Base-by-base conservation (phyloP, 64 coral and sea anemone genomes). In the Montipora cactus region DNA sequence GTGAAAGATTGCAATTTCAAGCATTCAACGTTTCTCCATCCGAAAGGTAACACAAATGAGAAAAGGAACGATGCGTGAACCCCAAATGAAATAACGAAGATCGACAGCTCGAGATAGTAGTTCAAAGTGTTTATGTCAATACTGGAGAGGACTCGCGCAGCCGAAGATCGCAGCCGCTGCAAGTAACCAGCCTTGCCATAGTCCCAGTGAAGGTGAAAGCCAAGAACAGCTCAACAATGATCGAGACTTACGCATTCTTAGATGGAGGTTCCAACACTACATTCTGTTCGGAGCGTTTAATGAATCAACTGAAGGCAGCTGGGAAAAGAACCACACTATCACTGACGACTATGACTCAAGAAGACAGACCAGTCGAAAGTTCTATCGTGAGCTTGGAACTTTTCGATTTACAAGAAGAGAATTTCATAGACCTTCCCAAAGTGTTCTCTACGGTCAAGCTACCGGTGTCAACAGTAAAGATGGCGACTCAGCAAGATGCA, bases 401-500 rank as follows among this genome's bases (percentile, higher is more conserved):
- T 83, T 92, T 45, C 47, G 81, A 92, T 55, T 57, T 92, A 47
- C 58, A 64, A 10, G 71, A 77, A 47, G 18, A 78, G 9, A 74
- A 62, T 44, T 20, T 53, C 15, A 57, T 92, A 6, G 49, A 92
- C 47, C 21, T 85, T 5, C 28, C 28, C 57, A 83, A 70, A 8
- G 71, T 92, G 9, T 92, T 74, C 50, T 92, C 90, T 13, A 76
- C 15, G 21, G n/a, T 12, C 47, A 55, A 79, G 44, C 67, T 92
- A 18, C 90, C 90, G 21, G 79, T 83, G 5, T 57, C 47, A 14
- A 48, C 52, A 59, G 78, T 48, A 11, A 84, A 70, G 62, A 83
- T 90, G 74, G 48, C 88, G 23, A 23, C 28, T 47, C 76, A 90
- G 59, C 49, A 67, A 16, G 88, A 90, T 90, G 88, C 67, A 16